Evolutionary conservation across 2,888 invertebrate genomes (phyloP).

Genomic region (Rhingia campestris): DNA sequence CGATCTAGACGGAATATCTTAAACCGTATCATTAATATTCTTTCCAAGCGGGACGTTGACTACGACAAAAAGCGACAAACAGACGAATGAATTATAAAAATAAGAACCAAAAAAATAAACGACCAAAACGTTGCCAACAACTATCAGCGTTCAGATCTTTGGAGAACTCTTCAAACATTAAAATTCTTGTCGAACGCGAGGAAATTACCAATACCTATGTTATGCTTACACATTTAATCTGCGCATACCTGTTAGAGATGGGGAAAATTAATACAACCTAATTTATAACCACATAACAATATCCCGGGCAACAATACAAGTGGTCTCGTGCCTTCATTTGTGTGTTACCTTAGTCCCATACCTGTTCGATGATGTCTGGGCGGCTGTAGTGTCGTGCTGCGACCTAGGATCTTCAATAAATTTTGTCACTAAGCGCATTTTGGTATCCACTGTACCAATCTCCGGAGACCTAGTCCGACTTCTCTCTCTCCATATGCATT

Average conservation of each 20-base stretch:
- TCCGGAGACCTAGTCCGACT: background rate
- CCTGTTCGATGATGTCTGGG: slow-evolving; percentile 60
- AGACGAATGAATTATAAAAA: slow-evolving; percentile 67
- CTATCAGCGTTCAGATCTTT: slow-evolving; percentile 53
- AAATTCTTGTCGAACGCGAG: slow-evolving; percentile 68
- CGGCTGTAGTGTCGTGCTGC: slow-evolving; percentile 59
- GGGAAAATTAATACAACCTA: slow-evolving; percentile 63
- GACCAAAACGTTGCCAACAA: slow-evolving; percentile 38
- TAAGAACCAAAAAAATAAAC: slow-evolving; percentile 15
- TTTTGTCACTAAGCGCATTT: slow-evolving; percentile 61
- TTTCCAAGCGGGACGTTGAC: slow-evolving; percentile 62
- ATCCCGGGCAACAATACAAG: slow-evolving; percentile 64
- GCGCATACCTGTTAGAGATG: slow-evolving; percentile 60
- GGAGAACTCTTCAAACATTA: slow-evolving; percentile 60
- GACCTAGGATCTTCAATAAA: slow-evolving; percentile 62
- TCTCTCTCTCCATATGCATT: slow-evolving; percentile 19
- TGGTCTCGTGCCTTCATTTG: slow-evolving; percentile 65
- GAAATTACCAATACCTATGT: slow-evolving; percentile 65
- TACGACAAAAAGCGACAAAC: slow-evolving; percentile 66
- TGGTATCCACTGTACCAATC: slow-evolving; percentile 27
- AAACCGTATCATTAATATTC: slow-evolving; percentile 62
- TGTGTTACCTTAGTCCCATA: slow-evolving; percentile 42
- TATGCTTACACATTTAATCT: slow-evolving; percentile 65
- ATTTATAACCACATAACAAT: slow-evolving; percentile 68
- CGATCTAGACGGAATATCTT: slow-evolving; percentile 67